Conservation (phyloP, 1,140 invertebrate genomes). For the Brachionus rubens region DNA sequence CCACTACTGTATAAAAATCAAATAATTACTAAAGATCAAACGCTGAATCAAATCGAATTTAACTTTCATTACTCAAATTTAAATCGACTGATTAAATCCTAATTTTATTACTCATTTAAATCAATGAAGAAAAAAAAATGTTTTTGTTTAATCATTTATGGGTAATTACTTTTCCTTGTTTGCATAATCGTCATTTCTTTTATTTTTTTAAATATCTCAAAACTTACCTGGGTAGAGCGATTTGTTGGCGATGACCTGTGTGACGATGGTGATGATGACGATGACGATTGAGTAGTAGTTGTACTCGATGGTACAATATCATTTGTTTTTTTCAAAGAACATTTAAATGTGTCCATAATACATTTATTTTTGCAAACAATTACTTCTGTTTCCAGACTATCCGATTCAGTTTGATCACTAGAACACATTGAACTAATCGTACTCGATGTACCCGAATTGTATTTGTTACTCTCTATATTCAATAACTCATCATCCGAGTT, state of each 20-base stretch:
- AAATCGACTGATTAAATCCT: no score
- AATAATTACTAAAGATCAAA: no score
- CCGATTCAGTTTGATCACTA: slow-evolving; percentile 7
- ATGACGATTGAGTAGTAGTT: neutral
- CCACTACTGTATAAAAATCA: no score
- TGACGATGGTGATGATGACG: slow-evolving; percentile 1
- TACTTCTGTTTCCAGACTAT: neutral
- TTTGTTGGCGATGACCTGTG: slow-evolving; percentile 6
- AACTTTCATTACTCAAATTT: no score
- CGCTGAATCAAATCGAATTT: no score
- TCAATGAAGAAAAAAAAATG: no score
- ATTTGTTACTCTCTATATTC: slow-evolving; percentile 1
- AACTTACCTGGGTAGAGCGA: neutral
- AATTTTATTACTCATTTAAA: no score
- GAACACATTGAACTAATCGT: slow-evolving; percentile 4
- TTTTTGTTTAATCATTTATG: no score
- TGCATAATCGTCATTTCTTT: no score
- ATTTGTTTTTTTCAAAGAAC: neutral
- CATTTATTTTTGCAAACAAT: neutral
- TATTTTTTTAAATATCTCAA: no score
- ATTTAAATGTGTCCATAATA: neutral
- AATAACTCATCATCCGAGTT: slow-evolving; percentile 7
- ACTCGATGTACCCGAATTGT: neutral
- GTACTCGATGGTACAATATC: neutral
- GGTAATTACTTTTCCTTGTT: no score